Percentiles rank a stretch among this genome's conserved stretches.
Evolutionary conservation across 2,113 vertebrate genomes (phyloP).

Genomic region (Oryzias woworae): DNA sequence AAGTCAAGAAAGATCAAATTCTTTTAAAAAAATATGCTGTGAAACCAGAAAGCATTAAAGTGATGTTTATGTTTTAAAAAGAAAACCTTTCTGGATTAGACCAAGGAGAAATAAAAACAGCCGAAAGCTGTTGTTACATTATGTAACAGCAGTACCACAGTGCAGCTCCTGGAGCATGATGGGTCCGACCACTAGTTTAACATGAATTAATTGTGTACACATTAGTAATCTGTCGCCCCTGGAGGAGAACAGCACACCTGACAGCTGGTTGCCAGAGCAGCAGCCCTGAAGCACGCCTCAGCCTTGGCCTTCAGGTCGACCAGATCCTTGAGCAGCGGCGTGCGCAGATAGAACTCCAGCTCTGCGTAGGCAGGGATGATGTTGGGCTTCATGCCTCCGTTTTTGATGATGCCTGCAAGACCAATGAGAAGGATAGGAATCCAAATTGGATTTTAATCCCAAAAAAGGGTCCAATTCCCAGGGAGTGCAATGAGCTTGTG

Average conservation of each 20-base stretch:
- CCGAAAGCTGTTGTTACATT: constrained; percentile 33
- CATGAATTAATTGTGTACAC: neutral
- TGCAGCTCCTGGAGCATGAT: no score
- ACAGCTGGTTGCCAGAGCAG: constrained; percentile 85
- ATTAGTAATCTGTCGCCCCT: neutral
- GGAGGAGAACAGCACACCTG: constrained; percentile 69
- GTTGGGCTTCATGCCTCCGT: constrained; percentile 87
- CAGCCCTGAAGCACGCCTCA: constrained; percentile 86
- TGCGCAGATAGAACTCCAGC: constrained; percentile 84
- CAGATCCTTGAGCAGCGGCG: constrained; percentile 81
- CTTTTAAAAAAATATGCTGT: neutral
- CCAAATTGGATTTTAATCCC: neutral
- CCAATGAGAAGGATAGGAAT: neutral
- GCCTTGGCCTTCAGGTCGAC: constrained; percentile 80
- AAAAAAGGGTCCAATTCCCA: no score
- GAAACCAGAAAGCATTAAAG: neutral
- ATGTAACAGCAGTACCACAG: constrained; percentile 13
- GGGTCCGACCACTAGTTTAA: no score
- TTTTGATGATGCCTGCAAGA: constrained; percentile 87
- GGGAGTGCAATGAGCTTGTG: no score
- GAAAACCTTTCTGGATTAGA: constrained; percentile 20
- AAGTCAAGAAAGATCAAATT: neutral
- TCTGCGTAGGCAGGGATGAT: constrained; percentile 89
- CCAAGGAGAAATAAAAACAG: constrained; percentile 15
- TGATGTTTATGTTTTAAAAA: neutral